phyloP scores from a whole-genome alignment of 2,888 invertebrate species.

The Melanostoma mellinum region DNA sequence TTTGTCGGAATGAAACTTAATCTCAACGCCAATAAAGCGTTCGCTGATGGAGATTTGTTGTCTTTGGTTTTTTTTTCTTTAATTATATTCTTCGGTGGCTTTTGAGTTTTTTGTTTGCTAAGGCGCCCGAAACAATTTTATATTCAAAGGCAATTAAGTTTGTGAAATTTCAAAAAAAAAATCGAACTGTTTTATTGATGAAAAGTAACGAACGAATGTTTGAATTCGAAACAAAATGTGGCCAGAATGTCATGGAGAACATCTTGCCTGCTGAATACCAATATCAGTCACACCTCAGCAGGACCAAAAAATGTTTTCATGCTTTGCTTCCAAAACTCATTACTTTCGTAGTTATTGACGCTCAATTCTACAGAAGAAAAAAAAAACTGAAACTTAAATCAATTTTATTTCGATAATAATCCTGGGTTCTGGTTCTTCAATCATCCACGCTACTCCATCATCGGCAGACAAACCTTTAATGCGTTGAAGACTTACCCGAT shows the following conservation, averaged over 20 bases:
- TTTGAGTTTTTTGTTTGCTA: slow-evolving; percentile 3
- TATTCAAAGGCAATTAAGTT: too few relatives aligned
- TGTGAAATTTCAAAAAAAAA: too few relatives aligned
- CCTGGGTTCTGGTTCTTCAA: slow-evolving; percentile 13
- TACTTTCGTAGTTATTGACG: slow-evolving; percentile 34
- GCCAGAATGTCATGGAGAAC: too few relatives aligned
- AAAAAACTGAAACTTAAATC: slow-evolving; percentile 37
- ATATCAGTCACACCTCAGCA: too few relatives aligned
- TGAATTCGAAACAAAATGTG: too few relatives aligned
- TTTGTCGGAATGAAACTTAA: slow-evolving; percentile 63
- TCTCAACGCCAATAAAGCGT: slow-evolving; percentile 53
- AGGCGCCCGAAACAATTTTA: slow-evolving; percentile 37
- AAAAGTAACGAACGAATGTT: too few relatives aligned
- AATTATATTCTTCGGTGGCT: background rate
- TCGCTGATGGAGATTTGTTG: slow-evolving; percentile 64
- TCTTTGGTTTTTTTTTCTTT: slow-evolving; percentile 27
- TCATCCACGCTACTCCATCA: slow-evolving; percentile 48
- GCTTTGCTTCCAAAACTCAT: slow-evolving; percentile 19
- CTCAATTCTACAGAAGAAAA: background rate
- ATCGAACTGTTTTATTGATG: too few relatives aligned
- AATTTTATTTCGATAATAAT: slow-evolving; percentile 42
- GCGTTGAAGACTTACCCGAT: background rate
- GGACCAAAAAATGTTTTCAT: background rate
- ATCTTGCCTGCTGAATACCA: too few relatives aligned
- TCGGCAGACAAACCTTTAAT: background rate